Conservation (phyloP, 2,888 invertebrate genomes). For the Thera obeliscata region DNA sequence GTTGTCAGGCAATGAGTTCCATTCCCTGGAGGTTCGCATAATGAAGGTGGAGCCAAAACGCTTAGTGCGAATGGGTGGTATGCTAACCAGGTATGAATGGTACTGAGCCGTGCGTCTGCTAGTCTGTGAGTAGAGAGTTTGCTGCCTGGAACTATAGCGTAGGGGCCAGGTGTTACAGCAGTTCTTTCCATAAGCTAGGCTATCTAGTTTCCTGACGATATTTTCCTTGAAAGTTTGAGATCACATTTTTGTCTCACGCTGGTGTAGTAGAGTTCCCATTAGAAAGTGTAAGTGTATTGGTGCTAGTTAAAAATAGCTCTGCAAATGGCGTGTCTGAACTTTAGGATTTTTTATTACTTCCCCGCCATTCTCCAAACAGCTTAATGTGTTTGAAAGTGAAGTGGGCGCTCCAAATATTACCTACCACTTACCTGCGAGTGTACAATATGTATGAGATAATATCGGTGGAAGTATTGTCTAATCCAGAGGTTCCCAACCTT, state of each 20-base stretch:
- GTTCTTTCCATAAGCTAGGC: too few relatives aligned
- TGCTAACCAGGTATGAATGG: too few relatives aligned
- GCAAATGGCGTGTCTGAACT: slow-evolving; percentile 33
- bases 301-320: slow-evolving; percentile 20
- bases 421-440: not conserved
- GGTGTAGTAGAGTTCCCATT: slow-evolving; percentile 8
- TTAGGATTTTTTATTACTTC: slow-evolving; percentile 34
- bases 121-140: too few relatives aligned
- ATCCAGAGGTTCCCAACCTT: too few relatives aligned
- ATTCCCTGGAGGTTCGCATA: too few relatives aligned
- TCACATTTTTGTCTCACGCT: not conserved
- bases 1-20: too few relatives aligned
- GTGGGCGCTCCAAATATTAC: not conserved
- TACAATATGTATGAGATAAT: slow-evolving; percentile 11
- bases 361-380: not conserved
- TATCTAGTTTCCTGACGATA: not conserved
- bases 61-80: too few relatives aligned
- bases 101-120: too few relatives aligned
- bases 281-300: slow-evolving; percentile 18
- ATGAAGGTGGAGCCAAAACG: too few relatives aligned
- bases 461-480: not conserved
- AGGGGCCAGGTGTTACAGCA: too few relatives aligned
- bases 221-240: not conserved
- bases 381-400: slow-evolving; percentile 34
- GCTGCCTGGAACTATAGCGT: too few relatives aligned